Evolutionary conservation across 2,113 vertebrate species (phyloP).

Genomic region (Lathamus discolor): DNA sequence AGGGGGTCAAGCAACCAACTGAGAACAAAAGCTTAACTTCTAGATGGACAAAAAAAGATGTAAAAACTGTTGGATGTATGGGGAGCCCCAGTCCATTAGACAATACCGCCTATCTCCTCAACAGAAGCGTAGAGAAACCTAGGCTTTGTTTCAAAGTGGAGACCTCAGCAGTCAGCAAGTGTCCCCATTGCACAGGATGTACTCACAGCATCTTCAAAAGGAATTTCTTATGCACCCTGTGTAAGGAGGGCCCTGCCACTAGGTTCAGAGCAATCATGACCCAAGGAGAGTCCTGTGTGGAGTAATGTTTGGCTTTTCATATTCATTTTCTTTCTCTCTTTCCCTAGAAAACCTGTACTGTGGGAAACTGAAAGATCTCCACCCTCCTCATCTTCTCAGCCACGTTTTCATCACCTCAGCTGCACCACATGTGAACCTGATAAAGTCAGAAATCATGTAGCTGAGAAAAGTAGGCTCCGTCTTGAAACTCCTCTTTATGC

Average conservation of each 20-base stretch:
- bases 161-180: not conserved
- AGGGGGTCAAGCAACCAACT: not conserved
- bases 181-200: not conserved
- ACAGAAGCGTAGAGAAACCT: not conserved
- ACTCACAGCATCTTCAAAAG: not conserved
- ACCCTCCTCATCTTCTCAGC: conserved; percentile 27
- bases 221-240: not conserved
- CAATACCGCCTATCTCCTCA: accelerated
- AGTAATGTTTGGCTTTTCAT: not conserved
- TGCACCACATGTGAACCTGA: conserved; percentile 1
- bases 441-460: not conserved
- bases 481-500: conserved; percentile 10
- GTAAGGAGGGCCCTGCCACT: not conserved
- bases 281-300: not conserved
- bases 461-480: not conserved
- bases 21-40: not conserved
- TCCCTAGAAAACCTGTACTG: not conserved
- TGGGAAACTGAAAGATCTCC: conserved; percentile 24
- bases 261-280: not conserved
- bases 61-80: accelerated
- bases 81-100: not conserved
- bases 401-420: not conserved
- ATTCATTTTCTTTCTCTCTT: not conserved
- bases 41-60: not conserved
- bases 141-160: not conserved